Conservation (phyloP, 2,888 invertebrate genomes). For the Pyrrhosoma nymphula region DNA sequence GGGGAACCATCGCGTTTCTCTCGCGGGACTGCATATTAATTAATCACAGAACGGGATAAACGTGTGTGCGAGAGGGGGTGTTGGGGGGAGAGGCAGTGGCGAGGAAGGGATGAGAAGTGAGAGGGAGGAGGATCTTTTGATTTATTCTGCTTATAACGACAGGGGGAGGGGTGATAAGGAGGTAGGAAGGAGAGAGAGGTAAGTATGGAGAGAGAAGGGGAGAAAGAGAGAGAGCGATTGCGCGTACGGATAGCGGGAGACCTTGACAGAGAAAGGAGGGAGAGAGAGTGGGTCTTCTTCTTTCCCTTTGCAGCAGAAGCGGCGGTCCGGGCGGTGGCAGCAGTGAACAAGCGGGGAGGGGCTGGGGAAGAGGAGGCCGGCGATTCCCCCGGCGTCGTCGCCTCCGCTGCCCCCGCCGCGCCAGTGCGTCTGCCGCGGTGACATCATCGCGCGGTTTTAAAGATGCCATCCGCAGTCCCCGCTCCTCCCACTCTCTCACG, state of each 20-base stretch:
- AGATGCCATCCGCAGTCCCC: conserved; percentile 59
- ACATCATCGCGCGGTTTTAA: conserved; percentile 63
- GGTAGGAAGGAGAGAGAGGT: not conserved
- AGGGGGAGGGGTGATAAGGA: not conserved
- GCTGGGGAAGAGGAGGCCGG: too few relatives aligned
- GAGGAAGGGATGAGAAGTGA: not conserved
- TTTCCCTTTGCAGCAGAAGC: not conserved
- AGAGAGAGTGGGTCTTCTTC: not conserved
- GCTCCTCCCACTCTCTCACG: conserved; percentile 25
- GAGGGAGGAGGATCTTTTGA: not conserved
- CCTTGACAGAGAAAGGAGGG: conserved; percentile 41
- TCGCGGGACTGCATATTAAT: conserved; percentile 19
- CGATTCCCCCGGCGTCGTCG: not conserved
- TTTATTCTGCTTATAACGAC: not conserved
- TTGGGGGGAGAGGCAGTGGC: not conserved
- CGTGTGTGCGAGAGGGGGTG: not conserved
- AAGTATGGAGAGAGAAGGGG: not conserved
- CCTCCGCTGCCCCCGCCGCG: conserved; percentile 29
- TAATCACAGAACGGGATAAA: conserved; percentile 10
- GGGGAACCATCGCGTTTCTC: not conserved
- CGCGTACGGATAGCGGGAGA: conserved; percentile 37
- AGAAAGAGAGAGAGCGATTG: not conserved
- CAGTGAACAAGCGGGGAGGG: too few relatives aligned
- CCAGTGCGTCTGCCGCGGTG: conserved; percentile 64
- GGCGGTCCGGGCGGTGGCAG: too few relatives aligned